Percentiles rank a stretch among this genome's conserved stretches.
Evolutionary conservation across 2,113 vertebrate genomes (phyloP).

Genomic region (Osmerus eperlanus): DNA sequence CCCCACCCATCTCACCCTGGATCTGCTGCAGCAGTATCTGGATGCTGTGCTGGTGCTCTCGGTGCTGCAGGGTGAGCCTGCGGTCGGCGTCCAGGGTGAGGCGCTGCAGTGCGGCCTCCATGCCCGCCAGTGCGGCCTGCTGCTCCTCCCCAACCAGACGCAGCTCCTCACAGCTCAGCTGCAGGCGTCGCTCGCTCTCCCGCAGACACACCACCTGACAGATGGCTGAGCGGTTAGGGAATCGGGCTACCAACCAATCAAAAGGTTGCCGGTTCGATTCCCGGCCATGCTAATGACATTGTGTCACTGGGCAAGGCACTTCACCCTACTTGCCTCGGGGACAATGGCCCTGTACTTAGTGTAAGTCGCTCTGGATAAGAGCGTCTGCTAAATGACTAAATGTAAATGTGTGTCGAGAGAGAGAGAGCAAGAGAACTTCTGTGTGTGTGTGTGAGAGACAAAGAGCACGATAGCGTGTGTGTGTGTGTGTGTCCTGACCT

Average conservation of each 20-base stretch:
- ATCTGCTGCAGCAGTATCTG: conserved; percentile 77
- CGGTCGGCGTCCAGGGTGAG: conserved; percentile 78
- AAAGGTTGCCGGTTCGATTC: not conserved
- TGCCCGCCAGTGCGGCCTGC: conserved; percentile 63
- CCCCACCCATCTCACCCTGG: conserved; percentile 67
- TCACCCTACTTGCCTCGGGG: not conserved
- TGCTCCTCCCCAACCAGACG: conserved; percentile 74
- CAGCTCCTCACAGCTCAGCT: conserved; percentile 77
- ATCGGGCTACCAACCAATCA: not conserved
- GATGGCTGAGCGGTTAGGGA: conserved; percentile 7
- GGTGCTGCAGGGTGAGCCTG: conserved; percentile 78
- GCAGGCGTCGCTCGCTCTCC: conserved; percentile 73
- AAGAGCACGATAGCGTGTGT: not conserved
- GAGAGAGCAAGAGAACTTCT: no score
- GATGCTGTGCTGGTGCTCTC: conserved; percentile 80
- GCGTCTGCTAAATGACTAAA: no score
- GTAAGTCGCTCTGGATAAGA: no score
- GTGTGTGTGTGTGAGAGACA: not conserved
- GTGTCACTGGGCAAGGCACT: not conserved
- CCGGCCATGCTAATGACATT: not conserved
- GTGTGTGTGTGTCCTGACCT: conserved; percentile 64
- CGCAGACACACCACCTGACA: conserved; percentile 80
- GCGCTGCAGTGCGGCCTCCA: conserved; percentile 77
- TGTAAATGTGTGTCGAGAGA: not conserved
- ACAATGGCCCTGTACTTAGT: no score